A percentile compares a stretch with the other conserved stretches of the same genome.
phyloP scores from a whole-genome alignment of 1,140 invertebrate genomes.

The Drosophila pectinifera region DNA sequence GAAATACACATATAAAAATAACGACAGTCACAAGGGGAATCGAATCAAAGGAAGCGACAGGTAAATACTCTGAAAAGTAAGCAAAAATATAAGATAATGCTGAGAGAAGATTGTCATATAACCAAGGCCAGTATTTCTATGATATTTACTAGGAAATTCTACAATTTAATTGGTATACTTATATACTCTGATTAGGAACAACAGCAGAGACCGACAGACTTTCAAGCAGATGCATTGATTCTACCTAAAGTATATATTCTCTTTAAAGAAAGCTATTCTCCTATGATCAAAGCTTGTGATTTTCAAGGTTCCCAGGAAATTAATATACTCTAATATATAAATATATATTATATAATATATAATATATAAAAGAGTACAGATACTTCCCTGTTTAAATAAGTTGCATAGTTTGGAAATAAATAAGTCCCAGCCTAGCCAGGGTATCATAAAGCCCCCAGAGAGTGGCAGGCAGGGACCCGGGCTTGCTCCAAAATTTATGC shows the following conservation, averaged over 20 bases:
- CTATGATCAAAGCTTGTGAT: too few relatives aligned
- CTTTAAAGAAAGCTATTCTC: neutral
- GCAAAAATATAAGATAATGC: too few relatives aligned
- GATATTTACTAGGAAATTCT: neutral
- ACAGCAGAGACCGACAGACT: neutral
- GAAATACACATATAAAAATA: constrained; percentile 28
- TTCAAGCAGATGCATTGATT: neutral
- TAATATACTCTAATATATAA: too few relatives aligned
- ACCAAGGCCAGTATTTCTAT: neutral
- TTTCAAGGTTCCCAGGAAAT: too few relatives aligned
- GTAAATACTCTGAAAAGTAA: constrained; percentile 1
- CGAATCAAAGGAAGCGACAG: neutral
- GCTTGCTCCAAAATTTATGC: constrained; percentile 73
- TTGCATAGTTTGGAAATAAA: neutral
- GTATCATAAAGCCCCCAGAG: constrained; percentile 8
- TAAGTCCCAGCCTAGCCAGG: neutral
- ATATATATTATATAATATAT: too few relatives aligned
- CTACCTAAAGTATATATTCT: neutral
- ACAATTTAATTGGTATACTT: neutral
- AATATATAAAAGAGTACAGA: too few relatives aligned
- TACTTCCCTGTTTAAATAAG: neutral
- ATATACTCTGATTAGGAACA: neutral
- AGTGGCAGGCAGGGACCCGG: neutral
- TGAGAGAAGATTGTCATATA: neutral
- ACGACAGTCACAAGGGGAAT: neutral